phyloP scores from a whole-genome alignment of 2,797 vertebrate species.

The Jordanella pulchra region DNA sequence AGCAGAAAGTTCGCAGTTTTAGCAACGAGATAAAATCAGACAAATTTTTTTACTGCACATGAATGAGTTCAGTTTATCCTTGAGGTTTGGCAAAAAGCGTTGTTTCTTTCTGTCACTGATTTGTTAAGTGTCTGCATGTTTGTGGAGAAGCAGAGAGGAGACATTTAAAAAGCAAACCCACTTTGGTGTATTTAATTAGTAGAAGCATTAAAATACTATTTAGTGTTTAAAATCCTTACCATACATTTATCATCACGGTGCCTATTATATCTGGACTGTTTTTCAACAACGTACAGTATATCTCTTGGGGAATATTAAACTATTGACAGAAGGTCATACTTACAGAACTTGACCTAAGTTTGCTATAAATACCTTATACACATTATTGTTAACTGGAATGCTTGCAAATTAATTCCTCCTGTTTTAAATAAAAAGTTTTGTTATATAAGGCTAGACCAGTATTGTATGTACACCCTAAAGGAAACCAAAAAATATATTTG shows the following conservation, averaged over 20 bases:
- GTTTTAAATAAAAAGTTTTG: too few species aligned
- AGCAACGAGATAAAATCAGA: constrained; percentile 14
- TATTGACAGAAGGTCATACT: background rate
- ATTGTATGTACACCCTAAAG: background rate
- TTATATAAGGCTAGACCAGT: background rate
- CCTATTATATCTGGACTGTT: too few species aligned
- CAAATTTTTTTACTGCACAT: background rate
- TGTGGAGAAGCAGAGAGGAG: constrained; percentile 14
- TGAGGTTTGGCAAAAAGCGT: constrained; percentile 16
- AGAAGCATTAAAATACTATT: background rate
- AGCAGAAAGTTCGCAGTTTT: background rate
- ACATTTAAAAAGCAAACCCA: background rate
- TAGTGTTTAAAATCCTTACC: background rate
- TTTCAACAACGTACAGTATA: too few species aligned
- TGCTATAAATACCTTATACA: background rate
- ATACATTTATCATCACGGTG: background rate
- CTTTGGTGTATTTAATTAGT: background rate
- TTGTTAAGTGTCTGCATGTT: constrained; percentile 18
- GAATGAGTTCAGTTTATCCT: constrained; percentile 9
- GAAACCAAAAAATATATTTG: background rate
- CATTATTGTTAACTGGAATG: background rate
- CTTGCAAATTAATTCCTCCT: background rate
- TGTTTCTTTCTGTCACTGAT: background rate
- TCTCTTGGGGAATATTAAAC: too few species aligned
- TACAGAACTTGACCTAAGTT: background rate